These are phyloP conservation scores for Andrena fulva DNA, from an alignment of 2,888 invertebrate species.

Conservation along the genomic window DNA sequence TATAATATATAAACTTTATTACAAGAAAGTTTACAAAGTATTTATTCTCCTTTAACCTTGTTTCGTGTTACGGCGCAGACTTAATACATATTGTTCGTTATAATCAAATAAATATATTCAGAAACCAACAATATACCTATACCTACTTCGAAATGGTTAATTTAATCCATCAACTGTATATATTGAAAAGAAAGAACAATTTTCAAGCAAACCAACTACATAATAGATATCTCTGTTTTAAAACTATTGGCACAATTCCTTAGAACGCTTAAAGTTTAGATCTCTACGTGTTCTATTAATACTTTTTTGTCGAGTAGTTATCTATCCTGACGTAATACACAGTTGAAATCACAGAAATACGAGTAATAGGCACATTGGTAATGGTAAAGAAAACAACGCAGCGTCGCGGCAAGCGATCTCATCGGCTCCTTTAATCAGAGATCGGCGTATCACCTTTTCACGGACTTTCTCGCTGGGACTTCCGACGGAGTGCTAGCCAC, in stretches of 20 bases:
- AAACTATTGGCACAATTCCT: neutral
- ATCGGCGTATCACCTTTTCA: conserved; percentile 70
- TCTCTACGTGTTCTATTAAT: neutral
- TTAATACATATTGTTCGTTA: conserved; percentile 28
- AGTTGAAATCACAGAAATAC: conserved; percentile 28
- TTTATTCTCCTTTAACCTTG: conserved; percentile 11
- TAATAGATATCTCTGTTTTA: neutral
- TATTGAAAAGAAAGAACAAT: neutral
- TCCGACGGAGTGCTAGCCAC: conserved; percentile 12
- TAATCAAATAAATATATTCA: conserved; percentile 46
- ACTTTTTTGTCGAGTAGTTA: neutral
- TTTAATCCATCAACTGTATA: conserved; percentile 9
- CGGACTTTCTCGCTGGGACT: conserved; percentile 38
- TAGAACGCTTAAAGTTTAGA: conserved; percentile 14
- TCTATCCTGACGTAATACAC: conserved; percentile 7
- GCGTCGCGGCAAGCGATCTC: conserved; percentile 12
- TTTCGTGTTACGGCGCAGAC: conserved; percentile 11
- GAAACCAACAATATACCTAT: conserved; percentile 16
- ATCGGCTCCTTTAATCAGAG: neutral
- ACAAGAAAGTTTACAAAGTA: neutral
- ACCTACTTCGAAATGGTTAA: neutral
- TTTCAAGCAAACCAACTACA: neutral
- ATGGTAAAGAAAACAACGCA: conserved; percentile 12
- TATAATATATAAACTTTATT: conserved; percentile 8
- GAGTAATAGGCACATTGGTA: neutral